Conservation (phyloP, 2,888 invertebrate species). For the Tortricodes alternella region DNA sequence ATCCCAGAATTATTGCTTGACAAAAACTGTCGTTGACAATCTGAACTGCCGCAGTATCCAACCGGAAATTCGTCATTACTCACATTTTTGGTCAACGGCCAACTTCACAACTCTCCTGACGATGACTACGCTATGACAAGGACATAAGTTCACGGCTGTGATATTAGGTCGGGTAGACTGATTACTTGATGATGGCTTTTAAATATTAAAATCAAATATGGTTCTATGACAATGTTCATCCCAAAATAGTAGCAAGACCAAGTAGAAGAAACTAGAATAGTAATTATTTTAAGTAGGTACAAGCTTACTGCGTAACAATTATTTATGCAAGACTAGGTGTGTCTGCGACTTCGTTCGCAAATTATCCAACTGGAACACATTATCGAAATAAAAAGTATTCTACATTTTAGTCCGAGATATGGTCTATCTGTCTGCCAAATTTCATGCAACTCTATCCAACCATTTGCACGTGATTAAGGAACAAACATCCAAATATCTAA, state of each 20-base stretch:
- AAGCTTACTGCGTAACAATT: too few species aligned
- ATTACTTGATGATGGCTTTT: too few species aligned
- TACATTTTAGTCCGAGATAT: too few species aligned
- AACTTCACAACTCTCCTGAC: slow-evolving; percentile 51
- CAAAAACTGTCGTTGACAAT: slow-evolving; percentile 19
- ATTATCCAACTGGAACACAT: too few species aligned
- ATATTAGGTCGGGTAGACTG: neutral
- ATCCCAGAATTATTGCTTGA: slow-evolving; percentile 21
- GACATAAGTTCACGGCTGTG: neutral
- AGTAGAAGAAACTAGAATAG: neutral
- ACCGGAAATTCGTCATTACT: slow-evolving; percentile 71
- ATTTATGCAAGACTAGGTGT: too few species aligned
- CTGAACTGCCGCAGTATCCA: slow-evolving; percentile 37
- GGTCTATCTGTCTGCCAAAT: too few species aligned
- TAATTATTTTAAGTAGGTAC: too few species aligned
- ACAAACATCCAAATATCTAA: too few species aligned
- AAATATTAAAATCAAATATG: neutral
- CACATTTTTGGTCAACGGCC: slow-evolving; percentile 64
- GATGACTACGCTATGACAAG: slow-evolving; percentile 8
- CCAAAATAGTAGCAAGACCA: neutral
- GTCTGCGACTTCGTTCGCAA: too few species aligned
- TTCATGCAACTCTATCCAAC: too few species aligned
- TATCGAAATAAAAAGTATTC: too few species aligned
- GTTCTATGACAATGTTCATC: neutral
- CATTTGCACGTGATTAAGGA: too few species aligned